Evolutionary conservation across 2,888 invertebrate genomes (phyloP), one percentile per base, ranked within the genome.

Genomic region (Drosophila subsilvestris): DNA sequence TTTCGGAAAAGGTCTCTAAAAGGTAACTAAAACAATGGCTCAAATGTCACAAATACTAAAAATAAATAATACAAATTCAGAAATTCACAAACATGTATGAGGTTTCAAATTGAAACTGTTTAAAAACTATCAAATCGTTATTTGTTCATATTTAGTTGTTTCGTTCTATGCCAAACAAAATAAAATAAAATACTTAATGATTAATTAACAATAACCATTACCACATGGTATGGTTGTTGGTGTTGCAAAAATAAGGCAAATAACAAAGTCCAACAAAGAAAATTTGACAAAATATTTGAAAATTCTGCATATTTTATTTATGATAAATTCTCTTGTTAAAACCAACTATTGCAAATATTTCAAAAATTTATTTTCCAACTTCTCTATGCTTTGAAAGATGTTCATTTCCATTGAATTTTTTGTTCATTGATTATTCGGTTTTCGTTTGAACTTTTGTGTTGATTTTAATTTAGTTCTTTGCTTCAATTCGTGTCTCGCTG

Each of bases 1-100:
- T 97, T 96, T 96, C 96, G 97, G 96, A 97, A 97, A 96, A 96
- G 96, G 96, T 97, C 96, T 95, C 96, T 96, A 96, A 96, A 96
- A 97, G 97, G 96, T 96, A 96, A 96, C 95, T 95, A 90, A 90
- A 87, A 90, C 80, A 76, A 54, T 59, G 82, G 83, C 79, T 69
- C 69, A 69, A 80, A 74, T 73, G 78, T 75, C 79, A 80, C 63
- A 86, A 74, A 80, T 77, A 74, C 67, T 74, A 76, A 76, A 37
- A 67, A 76, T 79, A 75, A 81, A 85, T 72, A 75, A 85, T 76
- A 80, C 77, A 76, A 88, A 78, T 80, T 86, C 75, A 86, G 85
- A 93, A 93, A 94, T 93, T 94, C 86, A 88, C 83, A 88, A 89
- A 88, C 87, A 89, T 86, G 88, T 88, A 86, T 86, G 89, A 88